A percentile compares a stretch with the other conserved stretches of the same genome.
Conservation (phyloP, 2,113 vertebrate genomes). For the Poeciliopsis retropinna region DNA sequence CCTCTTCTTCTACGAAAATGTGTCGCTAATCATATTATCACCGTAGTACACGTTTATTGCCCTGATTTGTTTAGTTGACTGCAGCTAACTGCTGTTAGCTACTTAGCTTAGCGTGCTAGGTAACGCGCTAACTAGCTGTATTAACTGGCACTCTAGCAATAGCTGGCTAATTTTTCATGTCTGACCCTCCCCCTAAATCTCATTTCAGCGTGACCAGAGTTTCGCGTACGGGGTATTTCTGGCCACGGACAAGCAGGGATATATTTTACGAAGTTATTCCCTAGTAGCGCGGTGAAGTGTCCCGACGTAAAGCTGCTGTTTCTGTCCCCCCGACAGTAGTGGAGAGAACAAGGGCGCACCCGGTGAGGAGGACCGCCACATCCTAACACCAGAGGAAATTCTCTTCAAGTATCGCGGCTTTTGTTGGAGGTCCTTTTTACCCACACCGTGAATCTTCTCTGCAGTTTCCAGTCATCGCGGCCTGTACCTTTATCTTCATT, state of each 20-base stretch:
- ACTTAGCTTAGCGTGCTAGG: constrained; percentile 43
- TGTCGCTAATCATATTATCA: not conserved
- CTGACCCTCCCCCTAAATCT: constrained; percentile 76
- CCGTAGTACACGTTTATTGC: not conserved
- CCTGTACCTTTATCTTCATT: constrained; percentile 32
- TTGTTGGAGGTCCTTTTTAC: constrained; percentile 32
- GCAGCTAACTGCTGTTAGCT: constrained; percentile 55
- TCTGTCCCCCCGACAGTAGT: constrained; percentile 44
- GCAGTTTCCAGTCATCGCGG: constrained; percentile 13
- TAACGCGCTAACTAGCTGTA: constrained; percentile 62
- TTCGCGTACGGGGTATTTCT: constrained; percentile 52
- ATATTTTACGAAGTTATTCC: constrained; percentile 27
- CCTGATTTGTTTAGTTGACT: constrained; percentile 43
- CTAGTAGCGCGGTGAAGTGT: constrained; percentile 22
- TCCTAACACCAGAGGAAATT: constrained; percentile 56
- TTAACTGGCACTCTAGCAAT: constrained; percentile 60
- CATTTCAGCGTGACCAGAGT: constrained; percentile 73
- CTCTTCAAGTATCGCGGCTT: constrained; percentile 48
- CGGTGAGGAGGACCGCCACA: constrained; percentile 67
- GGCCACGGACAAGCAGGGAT: constrained; percentile 56
- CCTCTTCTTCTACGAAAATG: not conserved
- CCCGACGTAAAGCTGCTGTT: constrained; percentile 56
- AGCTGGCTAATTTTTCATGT: constrained; percentile 61
- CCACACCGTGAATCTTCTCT: not conserved
- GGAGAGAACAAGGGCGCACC: constrained; percentile 71